Evolutionary conservation across 2,888 invertebrate species (phyloP).

Genomic region (Athetis lepigone): DNA sequence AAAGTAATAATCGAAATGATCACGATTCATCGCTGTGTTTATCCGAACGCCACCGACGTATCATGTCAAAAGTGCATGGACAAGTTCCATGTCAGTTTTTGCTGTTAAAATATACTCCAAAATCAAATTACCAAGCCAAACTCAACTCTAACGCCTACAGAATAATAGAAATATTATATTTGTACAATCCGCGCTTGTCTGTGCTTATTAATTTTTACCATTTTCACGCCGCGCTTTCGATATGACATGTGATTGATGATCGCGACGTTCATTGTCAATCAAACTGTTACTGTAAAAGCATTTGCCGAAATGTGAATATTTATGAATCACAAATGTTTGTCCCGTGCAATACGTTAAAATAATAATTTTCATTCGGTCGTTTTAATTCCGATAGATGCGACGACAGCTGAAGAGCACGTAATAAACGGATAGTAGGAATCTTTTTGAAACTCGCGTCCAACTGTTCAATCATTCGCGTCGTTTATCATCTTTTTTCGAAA

Average conservation of each 20-base stretch:
- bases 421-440: slow-evolving; percentile 79
- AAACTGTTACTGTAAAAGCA: slow-evolving; percentile 83
- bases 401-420: slow-evolving; percentile 65
- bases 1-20: slow-evolving; percentile 77
- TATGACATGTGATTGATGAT: slow-evolving; percentile 84
- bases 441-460: slow-evolving; percentile 81
- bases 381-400: slow-evolving; percentile 81
- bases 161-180: slow-evolving; percentile 54
- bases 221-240: slow-evolving; percentile 76
- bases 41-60: slow-evolving; percentile 68
- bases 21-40: slow-evolving; percentile 72
- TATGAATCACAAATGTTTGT: slow-evolving; percentile 76
- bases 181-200: slow-evolving; percentile 47
- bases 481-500: slow-evolving; percentile 81
- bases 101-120: slow-evolving; percentile 59
- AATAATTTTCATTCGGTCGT: slow-evolving; percentile 70
- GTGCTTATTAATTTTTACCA: slow-evolving; percentile 71
- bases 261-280: slow-evolving; percentile 85
- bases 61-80: slow-evolving; percentile 83
- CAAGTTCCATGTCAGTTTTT: slow-evolving; percentile 72
- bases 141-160: slow-evolving; percentile 52
- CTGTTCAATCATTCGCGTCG: slow-evolving; percentile 88
- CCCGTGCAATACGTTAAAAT: slow-evolving; percentile 79
- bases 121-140: slow-evolving; percentile 53
- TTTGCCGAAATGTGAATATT: slow-evolving; percentile 85